phyloP scores from a whole-genome alignment of 2,888 invertebrate species.

The Macrosoma leucophasiata region DNA sequence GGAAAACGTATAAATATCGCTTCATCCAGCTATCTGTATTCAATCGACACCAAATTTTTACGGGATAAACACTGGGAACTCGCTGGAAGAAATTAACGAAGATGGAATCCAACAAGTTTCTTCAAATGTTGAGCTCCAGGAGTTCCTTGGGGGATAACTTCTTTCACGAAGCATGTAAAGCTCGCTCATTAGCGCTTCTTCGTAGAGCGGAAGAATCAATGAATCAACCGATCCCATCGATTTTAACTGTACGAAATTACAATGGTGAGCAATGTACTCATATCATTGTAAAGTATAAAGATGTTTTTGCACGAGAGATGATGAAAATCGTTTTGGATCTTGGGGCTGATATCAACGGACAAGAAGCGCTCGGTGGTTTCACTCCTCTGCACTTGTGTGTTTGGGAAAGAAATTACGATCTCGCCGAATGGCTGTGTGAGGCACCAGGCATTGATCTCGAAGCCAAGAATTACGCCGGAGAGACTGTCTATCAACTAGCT shows the following conservation, averaged over 20 bases:
- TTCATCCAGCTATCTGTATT: conserved; percentile 6
- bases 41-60: conserved; percentile 1
- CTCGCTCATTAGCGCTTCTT: background rate
- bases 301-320: conserved; percentile 1
- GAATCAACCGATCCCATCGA: conserved; percentile 3
- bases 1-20: too few species aligned
- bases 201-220: conserved; percentile 1
- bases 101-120: conserved; percentile 5
- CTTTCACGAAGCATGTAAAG: background rate
- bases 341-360: conserved; percentile 1
- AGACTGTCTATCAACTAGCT: conserved; percentile 3
- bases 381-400: conserved; percentile 5
- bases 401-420: conserved; percentile 1
- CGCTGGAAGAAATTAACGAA: conserved; percentile 7
- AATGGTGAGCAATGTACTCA: conserved; percentile 1
- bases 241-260: background rate
- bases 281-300: background rate
- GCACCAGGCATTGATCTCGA: background rate
- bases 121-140: conserved; percentile 5
- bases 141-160: conserved; percentile 1
- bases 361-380: conserved; percentile 2
- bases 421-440: background rate
- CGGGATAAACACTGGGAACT: conserved; percentile 3
- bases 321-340: conserved; percentile 4
- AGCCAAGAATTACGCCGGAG: conserved; percentile 1